These are phyloP conservation scores for Lapara coniferarum DNA, from an alignment of 2,888 invertebrate genomes.

Conservation along the genomic window DNA sequence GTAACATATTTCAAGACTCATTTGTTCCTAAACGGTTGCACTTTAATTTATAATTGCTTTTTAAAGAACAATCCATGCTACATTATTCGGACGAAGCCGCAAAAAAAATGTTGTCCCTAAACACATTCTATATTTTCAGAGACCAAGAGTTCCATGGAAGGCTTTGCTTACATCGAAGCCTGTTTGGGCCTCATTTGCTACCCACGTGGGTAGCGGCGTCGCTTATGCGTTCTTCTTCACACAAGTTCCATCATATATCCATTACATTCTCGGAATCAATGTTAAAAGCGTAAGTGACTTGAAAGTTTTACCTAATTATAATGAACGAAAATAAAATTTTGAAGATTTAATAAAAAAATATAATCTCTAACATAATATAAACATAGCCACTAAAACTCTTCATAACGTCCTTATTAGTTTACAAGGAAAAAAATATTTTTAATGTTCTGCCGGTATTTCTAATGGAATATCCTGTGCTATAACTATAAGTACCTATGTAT, in stretches of 20 bases:
- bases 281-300: slow-evolving; percentile 61
- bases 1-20: too few species aligned
- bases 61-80: neutral
- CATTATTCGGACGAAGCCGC: neutral
- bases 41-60: too few species aligned
- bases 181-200: slow-evolving; percentile 78
- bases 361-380: neutral
- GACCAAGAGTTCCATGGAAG: slow-evolving; percentile 77
- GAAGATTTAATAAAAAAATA: neutral
- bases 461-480: too few species aligned
- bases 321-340: neutral
- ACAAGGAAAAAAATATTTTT: too few species aligned
- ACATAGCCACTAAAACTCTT: too few species aligned
- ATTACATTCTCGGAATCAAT: slow-evolving; percentile 79
- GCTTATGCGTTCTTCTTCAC: slow-evolving; percentile 86
- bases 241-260: slow-evolving; percentile 86
- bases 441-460: too few species aligned
- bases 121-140: slow-evolving; percentile 42
- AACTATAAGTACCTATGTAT: too few species aligned
- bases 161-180: slow-evolving; percentile 74
- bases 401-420: too few species aligned
- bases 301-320: neutral
- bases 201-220: slow-evolving; percentile 82
- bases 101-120: too few species aligned
- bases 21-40: too few species aligned